phyloP scores from a whole-genome alignment of 2,797 vertebrate genomes.

The Sphaeramia orbicularis region DNA sequence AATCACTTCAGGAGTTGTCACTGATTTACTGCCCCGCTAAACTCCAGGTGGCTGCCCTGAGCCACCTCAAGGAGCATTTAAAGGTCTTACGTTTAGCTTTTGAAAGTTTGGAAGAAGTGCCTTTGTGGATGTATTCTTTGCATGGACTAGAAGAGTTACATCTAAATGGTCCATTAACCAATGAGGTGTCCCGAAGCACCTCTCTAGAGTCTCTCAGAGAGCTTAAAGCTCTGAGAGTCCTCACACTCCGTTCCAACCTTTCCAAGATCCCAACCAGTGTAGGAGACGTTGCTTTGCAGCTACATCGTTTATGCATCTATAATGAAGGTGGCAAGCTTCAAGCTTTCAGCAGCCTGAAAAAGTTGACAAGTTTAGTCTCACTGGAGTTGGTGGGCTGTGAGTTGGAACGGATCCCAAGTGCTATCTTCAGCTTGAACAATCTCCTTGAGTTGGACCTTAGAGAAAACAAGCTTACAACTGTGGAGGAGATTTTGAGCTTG shows the following conservation, averaged over 20 bases:
- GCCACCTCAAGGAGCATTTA: constrained; percentile 86
- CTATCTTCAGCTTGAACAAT: constrained; percentile 89
- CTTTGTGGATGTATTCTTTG: constrained; percentile 90
- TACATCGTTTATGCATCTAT: constrained; percentile 86
- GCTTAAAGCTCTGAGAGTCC: constrained; percentile 86
- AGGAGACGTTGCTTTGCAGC: constrained; percentile 84
- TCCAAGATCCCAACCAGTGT: constrained; percentile 88
- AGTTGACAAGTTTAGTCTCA: constrained; percentile 83
- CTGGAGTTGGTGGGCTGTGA: constrained; percentile 89
- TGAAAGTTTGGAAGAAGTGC: constrained; percentile 86
- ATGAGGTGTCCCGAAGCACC: constrained; percentile 82
- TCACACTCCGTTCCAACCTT: constrained; percentile 85
- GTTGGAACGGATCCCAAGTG: constrained; percentile 91
- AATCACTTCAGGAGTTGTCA: constrained; percentile 87
- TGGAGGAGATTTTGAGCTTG: constrained; percentile 93
- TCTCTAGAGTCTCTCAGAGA: constrained; percentile 88
- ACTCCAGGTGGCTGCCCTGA: constrained; percentile 86
- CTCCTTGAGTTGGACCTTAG: constrained; percentile 90
- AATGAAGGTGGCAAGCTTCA: constrained; percentile 89
- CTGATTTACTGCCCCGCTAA: constrained; percentile 87
- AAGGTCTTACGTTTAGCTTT: constrained; percentile 88
- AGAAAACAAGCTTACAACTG: constrained; percentile 90
- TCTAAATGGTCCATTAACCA: constrained; percentile 85
- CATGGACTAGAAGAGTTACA: constrained; percentile 89
- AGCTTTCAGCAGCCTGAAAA: constrained; percentile 90